These are phyloP conservation scores for Lepus townsendii DNA, from an alignment of 2,797 vertebrate species.

Conservation along the genomic window DNA sequence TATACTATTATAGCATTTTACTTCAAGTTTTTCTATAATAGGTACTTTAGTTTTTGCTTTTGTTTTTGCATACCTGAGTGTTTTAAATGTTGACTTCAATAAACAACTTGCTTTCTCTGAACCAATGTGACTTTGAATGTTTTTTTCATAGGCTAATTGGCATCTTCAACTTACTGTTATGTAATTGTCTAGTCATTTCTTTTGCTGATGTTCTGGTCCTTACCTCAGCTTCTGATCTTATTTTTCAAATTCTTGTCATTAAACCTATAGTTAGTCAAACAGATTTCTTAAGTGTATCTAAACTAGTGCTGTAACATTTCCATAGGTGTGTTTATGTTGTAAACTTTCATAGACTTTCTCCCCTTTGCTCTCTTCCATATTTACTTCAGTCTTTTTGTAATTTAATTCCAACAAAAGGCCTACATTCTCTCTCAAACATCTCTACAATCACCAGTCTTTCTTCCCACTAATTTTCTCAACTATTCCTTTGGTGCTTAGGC, in stretches of 20 bases:
- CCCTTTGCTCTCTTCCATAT: background rate
- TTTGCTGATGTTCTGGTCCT: background rate
- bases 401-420: background rate
- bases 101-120: background rate
- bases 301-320: background rate
- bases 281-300: conserved; percentile 36
- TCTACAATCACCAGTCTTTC: background rate
- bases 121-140: background rate
- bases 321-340: background rate
- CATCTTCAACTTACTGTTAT: background rate
- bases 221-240: background rate
- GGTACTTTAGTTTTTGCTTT: background rate
- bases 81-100: background rate
- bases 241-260: background rate
- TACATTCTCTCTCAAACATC: background rate
- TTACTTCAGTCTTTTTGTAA: background rate
- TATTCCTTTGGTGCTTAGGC: background rate
- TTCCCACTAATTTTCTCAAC: background rate
- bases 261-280: background rate
- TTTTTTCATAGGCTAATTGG: background rate
- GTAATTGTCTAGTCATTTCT: background rate
- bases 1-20: background rate
- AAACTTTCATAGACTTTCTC: background rate
- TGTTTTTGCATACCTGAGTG: background rate
- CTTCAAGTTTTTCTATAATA: background rate